Base-by-base conservation (phyloP, 2,888 invertebrate species). In the Loripinus fragilis region DNA sequence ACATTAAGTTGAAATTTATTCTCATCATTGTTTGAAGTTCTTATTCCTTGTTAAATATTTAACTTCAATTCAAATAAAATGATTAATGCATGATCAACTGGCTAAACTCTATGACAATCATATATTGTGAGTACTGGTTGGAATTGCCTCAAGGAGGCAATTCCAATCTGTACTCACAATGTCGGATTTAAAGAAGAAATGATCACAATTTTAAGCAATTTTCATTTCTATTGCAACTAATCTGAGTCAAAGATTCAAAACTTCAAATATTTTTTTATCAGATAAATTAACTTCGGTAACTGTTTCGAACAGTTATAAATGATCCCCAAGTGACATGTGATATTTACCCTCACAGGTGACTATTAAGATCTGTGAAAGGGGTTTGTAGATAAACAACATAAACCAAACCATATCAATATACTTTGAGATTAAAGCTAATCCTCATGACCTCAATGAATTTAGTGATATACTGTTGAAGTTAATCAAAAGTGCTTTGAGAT, bases 241-340 rank as follows among this genome's bases (percentile, higher is more conserved):
- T n/a, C n/a, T n/a, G n/a, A n/a, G n/a, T n/a, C n/a, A n/a, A n/a
- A n/a, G n/a, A n/a, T n/a, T n/a, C n/a, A 60, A 60, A 60, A 60
- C 60, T 60, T 60, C 60, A 60, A 60, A 60, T 33, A 60, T 60
- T 15, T 33, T 60, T 60, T 60, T 60, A 60, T 60, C 60, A 33
- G 60, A 60, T 60, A 60, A 60, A 60, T 60, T 60, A 60, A 60
- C 60, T 60, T 33, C 17, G 8, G 60, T 33, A 33, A 33, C 33
- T 3, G 33, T 60, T 38, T 60, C 33, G 8, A 60, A 17, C 60
- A 60, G 12, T 60, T 60, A 60, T 60, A 28, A 60, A 60, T 60
- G 60, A 10, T 12, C 5, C 8, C 33, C 33, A 33, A 33, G 60
- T 33, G 60, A 60, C 33, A 33, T 33, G 30, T 17, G 28, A 60